phyloP scores from a whole-genome alignment of 1,140 invertebrate genomes.

The Cotesia typhae region DNA sequence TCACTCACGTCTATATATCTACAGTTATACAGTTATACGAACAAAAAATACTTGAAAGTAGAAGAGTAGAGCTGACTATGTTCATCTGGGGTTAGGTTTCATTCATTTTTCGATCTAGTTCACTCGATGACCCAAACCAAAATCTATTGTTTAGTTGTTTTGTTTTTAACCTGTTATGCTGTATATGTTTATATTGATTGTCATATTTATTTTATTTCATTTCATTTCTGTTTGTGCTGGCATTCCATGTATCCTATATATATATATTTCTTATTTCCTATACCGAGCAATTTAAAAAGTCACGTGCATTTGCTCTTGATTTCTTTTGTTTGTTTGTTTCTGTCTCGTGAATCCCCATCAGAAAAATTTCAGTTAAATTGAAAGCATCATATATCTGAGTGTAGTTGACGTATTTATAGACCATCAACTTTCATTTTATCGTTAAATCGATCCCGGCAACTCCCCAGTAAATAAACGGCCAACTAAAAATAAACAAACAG shows the following conservation, averaged over 20 bases:
- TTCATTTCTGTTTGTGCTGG: too few relatives aligned
- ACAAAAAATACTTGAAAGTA: not conserved
- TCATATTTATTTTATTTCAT: not conserved
- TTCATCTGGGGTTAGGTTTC: constrained; percentile 25
- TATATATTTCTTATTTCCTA: not conserved
- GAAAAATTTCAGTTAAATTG: constrained; percentile 5
- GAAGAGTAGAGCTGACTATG: not conserved
- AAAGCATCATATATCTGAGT: constrained; percentile 12
- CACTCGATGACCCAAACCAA: constrained; percentile 11
- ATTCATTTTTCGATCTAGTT: constrained; percentile 27
- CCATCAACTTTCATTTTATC: constrained; percentile 4
- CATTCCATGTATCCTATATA: too few relatives aligned
- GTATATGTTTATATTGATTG: constrained; percentile 2
- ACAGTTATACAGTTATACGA: not conserved
- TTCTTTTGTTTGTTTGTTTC: constrained; percentile 2
- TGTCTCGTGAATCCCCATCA: constrained; percentile 7
- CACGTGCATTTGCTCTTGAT: not conserved
- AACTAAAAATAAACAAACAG: not conserved
- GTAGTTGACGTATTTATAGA: constrained; percentile 2
- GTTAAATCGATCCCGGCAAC: not conserved
- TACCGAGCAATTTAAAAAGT: not conserved
- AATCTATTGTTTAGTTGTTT: constrained; percentile 7
- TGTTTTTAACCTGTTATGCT: not conserved
- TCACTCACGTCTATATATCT: constrained; percentile 23
- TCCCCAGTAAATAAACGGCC: not conserved